Percentiles rank a stretch among this genome's conserved stretches.
phyloP scores from a whole-genome alignment of 2,797 vertebrate genomes.

The Fundulus diaphanus region DNA sequence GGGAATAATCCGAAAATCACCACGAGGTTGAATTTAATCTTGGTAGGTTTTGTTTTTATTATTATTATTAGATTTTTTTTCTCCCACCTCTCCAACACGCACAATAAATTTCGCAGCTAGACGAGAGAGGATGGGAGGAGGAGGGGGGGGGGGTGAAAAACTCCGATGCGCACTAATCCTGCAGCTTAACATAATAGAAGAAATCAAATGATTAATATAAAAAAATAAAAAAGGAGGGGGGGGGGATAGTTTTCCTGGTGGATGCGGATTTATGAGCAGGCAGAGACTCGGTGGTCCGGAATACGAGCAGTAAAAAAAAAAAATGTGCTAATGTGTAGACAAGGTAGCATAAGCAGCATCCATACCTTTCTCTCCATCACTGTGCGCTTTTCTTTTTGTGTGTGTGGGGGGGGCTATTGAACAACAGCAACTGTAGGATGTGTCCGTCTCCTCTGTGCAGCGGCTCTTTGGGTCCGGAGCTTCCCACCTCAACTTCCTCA shows the following conservation, averaged over 20 bases:
- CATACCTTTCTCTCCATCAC: constrained; percentile 88
- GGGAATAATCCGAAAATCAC: constrained; percentile 20
- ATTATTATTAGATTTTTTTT: not conserved
- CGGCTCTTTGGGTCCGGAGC: constrained; percentile 55
- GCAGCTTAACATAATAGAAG: constrained; percentile 54
- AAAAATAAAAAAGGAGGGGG: no score
- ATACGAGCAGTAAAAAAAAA: constrained; percentile 39
- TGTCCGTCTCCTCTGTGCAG: constrained; percentile 41
- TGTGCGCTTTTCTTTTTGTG: constrained; percentile 67
- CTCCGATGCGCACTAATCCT: constrained; percentile 74
- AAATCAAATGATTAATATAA: no score
- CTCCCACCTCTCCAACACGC: not conserved
- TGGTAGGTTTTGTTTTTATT: not conserved
- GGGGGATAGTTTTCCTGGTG: constrained; percentile 71
- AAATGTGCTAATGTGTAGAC: constrained; percentile 45
- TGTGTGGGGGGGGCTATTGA: constrained; percentile 56
- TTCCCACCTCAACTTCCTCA: constrained; percentile 76
- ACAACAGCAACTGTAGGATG: constrained; percentile 65
- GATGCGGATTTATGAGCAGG: constrained; percentile 53
- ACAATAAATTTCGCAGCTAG: constrained; percentile 72
- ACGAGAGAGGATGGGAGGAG: constrained; percentile 5
- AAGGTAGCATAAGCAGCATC: constrained; percentile 64
- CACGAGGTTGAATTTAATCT: constrained; percentile 27
- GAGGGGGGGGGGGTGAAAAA: constrained; percentile 39
- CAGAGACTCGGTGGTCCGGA: constrained; percentile 47